These are phyloP conservation scores for Ceratina australensis DNA, from an alignment of 1,140 invertebrate genomes.

Conservation along the genomic window DNA sequence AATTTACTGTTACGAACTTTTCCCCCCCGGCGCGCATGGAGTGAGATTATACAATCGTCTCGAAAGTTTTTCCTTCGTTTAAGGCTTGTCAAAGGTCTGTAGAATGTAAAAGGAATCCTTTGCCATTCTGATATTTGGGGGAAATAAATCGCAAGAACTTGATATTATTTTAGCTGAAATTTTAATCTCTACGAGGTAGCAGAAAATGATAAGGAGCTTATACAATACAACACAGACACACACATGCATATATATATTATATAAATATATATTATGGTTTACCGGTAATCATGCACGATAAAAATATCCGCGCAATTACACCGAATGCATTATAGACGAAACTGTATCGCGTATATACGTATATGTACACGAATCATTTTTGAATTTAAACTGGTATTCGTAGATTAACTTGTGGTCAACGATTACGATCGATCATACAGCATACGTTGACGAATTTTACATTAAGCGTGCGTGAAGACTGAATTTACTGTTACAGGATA, in stretches of 20 bases:
- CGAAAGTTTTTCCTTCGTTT: no score
- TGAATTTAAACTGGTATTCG: slow-evolving; percentile 38
- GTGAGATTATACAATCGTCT: neutral
- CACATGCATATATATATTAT: neutral
- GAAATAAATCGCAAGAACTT: neutral
- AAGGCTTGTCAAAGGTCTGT: no score
- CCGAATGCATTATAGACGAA: slow-evolving; percentile 32
- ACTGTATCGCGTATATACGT: slow-evolving; percentile 7
- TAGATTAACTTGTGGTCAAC: slow-evolving; percentile 35
- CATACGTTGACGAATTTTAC: slow-evolving; percentile 26
- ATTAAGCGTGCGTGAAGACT: slow-evolving; percentile 47
- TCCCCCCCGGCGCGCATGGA: neutral
- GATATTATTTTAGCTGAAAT: slow-evolving; percentile 6
- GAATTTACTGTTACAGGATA: slow-evolving; percentile 49
- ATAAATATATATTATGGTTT: slow-evolving; percentile 12
- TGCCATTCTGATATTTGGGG: neutral
- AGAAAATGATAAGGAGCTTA: slow-evolving; percentile 22
- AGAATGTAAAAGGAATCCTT: neutral
- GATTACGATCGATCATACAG: slow-evolving; percentile 6
- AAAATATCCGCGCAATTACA: slow-evolving; percentile 30
- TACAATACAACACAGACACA: no score
- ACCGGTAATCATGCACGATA: slow-evolving; percentile 15
- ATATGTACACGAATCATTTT: slow-evolving; percentile 42
- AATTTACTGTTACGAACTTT: neutral
- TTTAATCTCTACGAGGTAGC: neutral